Base-by-base conservation (phyloP, 1,140 invertebrate genomes). In the Drosophila guanche region DNA sequence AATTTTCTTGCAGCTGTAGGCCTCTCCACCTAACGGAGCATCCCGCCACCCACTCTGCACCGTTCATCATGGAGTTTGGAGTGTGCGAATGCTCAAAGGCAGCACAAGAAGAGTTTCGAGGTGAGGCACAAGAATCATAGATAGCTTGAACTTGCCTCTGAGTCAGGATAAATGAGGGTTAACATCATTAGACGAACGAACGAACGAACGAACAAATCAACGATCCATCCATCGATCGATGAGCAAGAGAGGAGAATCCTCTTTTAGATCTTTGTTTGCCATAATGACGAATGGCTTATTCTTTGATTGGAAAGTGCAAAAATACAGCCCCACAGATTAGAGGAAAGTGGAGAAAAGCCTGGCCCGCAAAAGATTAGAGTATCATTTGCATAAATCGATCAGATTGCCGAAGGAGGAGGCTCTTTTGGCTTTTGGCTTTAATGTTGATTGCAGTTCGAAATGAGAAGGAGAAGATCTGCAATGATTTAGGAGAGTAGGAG, bases 211-310 rank as follows among this genome's bases (percentile, higher is more conserved):
- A 48, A 4, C 3, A 12, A 48, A n/a, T 5, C 5, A 45, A 10
- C 29, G 29, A 52, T 48, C 33, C 33, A 37, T 37, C 33, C 33
- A 37, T 37, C 33, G 50, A 51, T 37, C 10, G 25, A 14, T 50
- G 14, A 63, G 54, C 41, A 40, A 55, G 41, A 59, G 65, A 58
- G 37, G 47, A 67, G 66, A 69, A 68, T 56, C 69, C 67, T 47
- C 20, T 58, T 41, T 37, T 41, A 42, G 37, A 60, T 71, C 67
- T 71, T 65, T 72, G 69, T 72, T 72, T 72, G 67, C 68, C 67
- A 71, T 61, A 72, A 72, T 72, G 68, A 72, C 68, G 68, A 72
- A 71, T 71, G 71, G 68, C 12, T 53, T 71, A 72, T 71, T 71
- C 55, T 33, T 20, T 22, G 41, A 41, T 29, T 43, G 43, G 33